Evolutionary conservation across 2,888 invertebrate genomes (phyloP), one percentile per base, ranked within the genome.

Genomic region (Archaeoteleia sp.): DNA sequence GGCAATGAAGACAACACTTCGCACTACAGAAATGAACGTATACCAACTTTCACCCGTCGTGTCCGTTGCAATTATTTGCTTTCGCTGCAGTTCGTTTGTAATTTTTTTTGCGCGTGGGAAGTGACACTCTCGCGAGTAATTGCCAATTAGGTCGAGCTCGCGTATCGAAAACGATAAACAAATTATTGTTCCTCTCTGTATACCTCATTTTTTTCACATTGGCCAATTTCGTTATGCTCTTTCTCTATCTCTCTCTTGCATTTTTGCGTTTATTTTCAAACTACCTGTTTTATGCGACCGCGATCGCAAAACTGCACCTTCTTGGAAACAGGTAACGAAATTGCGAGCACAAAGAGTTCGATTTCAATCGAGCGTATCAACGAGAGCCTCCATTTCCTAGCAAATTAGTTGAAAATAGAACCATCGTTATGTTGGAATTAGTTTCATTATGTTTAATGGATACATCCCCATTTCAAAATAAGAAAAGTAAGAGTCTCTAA

Each of bases 81-180:
- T 55, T 15, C 42, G 35, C 29, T 4, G 29, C 43, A 8, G 43
- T 45, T 37, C 37, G 54, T 55, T 55, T 55, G 35, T 45, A 35
- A 10, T 12, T 3, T 12, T 27, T 35, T 35, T n/a, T n/a, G n/a
- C n/a, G n/a, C n/a, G n/a, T n/a, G 3, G 6, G 13, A 34, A 35
- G 12, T 25, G 10, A 29, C 5, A 8, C 17, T 20, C 37, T 27
- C 45, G 14, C 25, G 35, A 43, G 45, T 37, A 37, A 45, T 55
- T 45, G 55, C n/a, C 45, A 46, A 57, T 57, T 57, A 57, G 46
- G 37, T 46, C 30, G 29, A 37, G 23, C 39, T 29, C 46, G 57
- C 46, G 9, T 40, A 46, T 54, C 34, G 42, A 10, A 20, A 5
- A 7, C 30, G 42, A 54, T 43, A 42, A 43, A 54, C 25, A 54